Evolutionary conservation across 2,888 invertebrate species (phyloP).

Genomic region (Synergus umbraculus): DNA sequence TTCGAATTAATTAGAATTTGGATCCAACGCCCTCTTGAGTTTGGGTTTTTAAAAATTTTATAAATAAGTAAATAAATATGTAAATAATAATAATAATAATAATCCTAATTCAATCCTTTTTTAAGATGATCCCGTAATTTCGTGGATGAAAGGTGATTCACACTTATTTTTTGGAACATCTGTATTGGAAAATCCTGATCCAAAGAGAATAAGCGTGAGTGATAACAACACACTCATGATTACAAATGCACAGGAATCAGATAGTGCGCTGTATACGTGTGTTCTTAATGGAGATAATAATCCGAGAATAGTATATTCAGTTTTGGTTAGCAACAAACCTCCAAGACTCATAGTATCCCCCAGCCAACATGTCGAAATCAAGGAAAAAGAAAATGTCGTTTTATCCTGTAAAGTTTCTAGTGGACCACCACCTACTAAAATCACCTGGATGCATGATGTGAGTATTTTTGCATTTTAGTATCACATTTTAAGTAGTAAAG

Average conservation of each 20-base stretch:
- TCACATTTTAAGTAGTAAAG: neutral
- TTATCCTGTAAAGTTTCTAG: neutral
- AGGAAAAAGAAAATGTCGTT: neutral
- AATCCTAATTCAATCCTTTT: neutral
- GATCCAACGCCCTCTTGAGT: neutral
- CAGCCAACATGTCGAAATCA: neutral
- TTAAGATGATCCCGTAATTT: slow-evolving; percentile 22
- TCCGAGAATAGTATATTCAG: neutral
- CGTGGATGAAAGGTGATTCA: neutral
- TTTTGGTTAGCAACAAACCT: neutral
- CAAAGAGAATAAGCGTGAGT: neutral
- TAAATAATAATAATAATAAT: neutral
- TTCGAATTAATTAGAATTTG: too few relatives aligned
- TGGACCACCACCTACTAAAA: neutral
- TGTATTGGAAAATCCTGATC: neutral
- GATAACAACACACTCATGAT: slow-evolving; percentile 28
- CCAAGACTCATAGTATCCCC: slow-evolving; percentile 14
- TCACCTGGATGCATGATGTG: slow-evolving; percentile 8
- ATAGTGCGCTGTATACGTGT: slow-evolving; percentile 10
- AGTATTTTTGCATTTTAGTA: neutral
- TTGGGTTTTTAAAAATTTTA: neutral
- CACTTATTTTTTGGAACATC: slow-evolving; percentile 1
- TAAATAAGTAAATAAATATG: neutral
- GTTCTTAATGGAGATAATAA: neutral
- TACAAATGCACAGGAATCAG: neutral